Conservation (phyloP, 2,113 vertebrate species). For the Galbula dea region DNA sequence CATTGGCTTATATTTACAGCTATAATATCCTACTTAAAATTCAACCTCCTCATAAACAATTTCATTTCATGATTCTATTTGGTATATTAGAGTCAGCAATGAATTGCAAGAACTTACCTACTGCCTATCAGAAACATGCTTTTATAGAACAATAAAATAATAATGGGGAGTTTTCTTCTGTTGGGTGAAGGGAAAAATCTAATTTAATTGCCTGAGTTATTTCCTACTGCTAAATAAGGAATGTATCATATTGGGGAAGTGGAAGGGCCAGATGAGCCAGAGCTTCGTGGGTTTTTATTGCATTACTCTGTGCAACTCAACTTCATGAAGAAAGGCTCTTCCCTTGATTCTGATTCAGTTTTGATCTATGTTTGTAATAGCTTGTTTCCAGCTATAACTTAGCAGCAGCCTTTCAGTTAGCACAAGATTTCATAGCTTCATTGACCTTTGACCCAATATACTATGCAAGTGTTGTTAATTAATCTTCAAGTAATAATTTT, state of each 20-base stretch:
- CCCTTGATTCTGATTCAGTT: background rate
- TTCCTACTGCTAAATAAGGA: background rate
- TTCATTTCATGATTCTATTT: background rate
- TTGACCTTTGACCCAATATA: background rate
- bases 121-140: background rate
- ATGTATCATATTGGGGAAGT: background rate
- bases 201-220: background rate
- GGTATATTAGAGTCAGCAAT: background rate
- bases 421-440: background rate
- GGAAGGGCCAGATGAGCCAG: background rate
- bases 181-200: background rate
- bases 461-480: background rate
- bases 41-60: background rate
- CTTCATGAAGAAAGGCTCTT: background rate
- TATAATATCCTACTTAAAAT: slow-evolving; percentile 17
- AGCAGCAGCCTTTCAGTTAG: background rate
- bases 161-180: background rate
- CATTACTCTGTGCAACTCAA: background rate
- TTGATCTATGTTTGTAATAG: background rate
- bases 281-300: background rate
- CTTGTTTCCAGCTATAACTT: background rate
- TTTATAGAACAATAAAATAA: background rate
- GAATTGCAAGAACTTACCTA: background rate
- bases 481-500: background rate
- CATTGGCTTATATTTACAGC: slow-evolving; percentile 21